Conservation (phyloP, 1,140 invertebrate species). For the Drosophila navojoa region DNA sequence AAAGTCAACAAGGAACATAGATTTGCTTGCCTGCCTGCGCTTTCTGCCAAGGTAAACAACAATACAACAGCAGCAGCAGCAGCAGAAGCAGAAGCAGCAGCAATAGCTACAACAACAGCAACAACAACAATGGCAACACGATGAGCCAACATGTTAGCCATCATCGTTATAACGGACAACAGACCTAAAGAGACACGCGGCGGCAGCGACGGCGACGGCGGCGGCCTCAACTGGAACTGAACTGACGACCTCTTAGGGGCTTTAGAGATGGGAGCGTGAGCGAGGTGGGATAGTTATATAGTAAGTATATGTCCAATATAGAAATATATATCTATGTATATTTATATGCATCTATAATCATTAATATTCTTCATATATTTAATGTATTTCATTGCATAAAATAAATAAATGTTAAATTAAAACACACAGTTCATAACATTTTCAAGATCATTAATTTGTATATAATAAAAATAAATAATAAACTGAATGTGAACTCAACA, state of each 20-base stretch:
- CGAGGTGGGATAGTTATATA: too few relatives aligned
- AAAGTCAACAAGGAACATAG: constrained; percentile 81
- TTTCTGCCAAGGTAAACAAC: constrained; percentile 73
- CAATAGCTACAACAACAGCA: constrained; percentile 6
- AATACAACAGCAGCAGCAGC: constrained; percentile 29
- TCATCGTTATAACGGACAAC: constrained; percentile 74
- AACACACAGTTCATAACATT: too few relatives aligned
- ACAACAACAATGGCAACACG: constrained; percentile 36
- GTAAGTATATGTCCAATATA: background rate
- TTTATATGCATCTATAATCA: too few relatives aligned
- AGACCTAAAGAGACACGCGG: constrained; percentile 46
- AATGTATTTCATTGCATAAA: background rate
- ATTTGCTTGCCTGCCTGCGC: constrained; percentile 66
- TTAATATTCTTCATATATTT: too few relatives aligned
- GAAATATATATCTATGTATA: background rate
- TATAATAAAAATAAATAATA: too few relatives aligned
- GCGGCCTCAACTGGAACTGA: background rate
- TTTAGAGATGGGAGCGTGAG: constrained; percentile 38
- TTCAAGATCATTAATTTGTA: too few relatives aligned
- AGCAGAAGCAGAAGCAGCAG: too few relatives aligned
- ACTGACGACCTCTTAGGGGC: constrained; percentile 30
- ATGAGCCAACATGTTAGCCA: constrained; percentile 68
- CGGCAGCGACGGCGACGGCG: too few relatives aligned
- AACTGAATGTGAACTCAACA: too few relatives aligned
- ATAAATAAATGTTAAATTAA: too few relatives aligned